These are phyloP conservation scores for Macrocentrus cingulum DNA, from an alignment of 1,140 invertebrate genomes.

Conservation along the genomic window DNA sequence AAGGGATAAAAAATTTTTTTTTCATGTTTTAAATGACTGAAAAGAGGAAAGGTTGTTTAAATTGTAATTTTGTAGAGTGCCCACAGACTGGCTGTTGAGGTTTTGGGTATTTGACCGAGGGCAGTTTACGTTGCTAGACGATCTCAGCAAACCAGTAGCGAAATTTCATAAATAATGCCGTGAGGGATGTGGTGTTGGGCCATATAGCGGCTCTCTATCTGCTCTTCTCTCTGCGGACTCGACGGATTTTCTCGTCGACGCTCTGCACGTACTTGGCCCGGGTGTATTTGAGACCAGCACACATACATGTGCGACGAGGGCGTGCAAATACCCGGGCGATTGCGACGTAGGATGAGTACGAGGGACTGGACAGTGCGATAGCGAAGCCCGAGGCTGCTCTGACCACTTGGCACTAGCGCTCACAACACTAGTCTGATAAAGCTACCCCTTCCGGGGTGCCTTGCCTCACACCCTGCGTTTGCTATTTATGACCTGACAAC, in stretches of 20 bases:
- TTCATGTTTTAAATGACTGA: too few relatives aligned
- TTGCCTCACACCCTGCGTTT: neutral
- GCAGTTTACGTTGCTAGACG: constrained; percentile 5
- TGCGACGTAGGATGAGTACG: neutral
- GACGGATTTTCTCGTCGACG: constrained; percentile 6
- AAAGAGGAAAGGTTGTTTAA: too few relatives aligned
- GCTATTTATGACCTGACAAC: constrained; percentile 16
- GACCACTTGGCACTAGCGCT: constrained; percentile 17
- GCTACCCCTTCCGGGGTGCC: neutral
- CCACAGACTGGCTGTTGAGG: too few relatives aligned
- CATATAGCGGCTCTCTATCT: neutral
- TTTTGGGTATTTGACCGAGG: neutral
- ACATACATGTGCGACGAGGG: neutral
- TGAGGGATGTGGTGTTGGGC: neutral
- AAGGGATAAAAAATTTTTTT: too few relatives aligned
- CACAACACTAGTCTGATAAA: constrained; percentile 8
- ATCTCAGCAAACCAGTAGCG: neutral
- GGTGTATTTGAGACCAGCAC: neutral
- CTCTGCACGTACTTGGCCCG: constrained; percentile 8
- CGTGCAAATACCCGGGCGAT: constrained; percentile 3
- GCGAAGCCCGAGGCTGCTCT: constrained; percentile 15
- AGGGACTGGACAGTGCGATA: constrained; percentile 15
- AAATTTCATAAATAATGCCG: constrained; percentile 15
- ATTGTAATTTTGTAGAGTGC: too few relatives aligned
- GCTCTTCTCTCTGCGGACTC: neutral